Evolutionary conservation across 2,888 invertebrate genomes (phyloP).

Genomic region (Eupithecia exiguata): DNA sequence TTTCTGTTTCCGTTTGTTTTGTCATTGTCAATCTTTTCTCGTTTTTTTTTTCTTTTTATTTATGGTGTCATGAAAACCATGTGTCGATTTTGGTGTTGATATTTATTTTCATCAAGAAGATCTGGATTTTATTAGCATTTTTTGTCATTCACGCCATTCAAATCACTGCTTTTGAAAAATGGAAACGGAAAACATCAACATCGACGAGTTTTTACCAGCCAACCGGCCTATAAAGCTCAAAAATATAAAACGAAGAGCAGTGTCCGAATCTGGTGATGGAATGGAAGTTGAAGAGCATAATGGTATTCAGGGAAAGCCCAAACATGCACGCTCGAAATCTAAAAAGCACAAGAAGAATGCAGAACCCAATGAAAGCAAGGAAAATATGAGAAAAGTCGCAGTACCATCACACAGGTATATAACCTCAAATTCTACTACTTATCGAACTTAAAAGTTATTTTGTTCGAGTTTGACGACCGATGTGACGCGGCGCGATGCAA

Average conservation of each 20-base stretch:
- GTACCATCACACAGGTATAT: constrained; percentile 93
- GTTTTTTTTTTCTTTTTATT: constrained; percentile 46
- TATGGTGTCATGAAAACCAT: constrained; percentile 51
- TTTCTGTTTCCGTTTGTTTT: not conserved
- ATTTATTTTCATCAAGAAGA: constrained; percentile 37
- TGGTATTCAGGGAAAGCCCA: constrained; percentile 81
- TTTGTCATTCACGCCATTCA: not conserved
- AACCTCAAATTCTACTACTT: constrained; percentile 52
- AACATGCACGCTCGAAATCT: constrained; percentile 68
- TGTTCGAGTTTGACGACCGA: no score
- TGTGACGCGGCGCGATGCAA: no score
- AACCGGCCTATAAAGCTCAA: constrained; percentile 76
- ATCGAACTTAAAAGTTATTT: no score
- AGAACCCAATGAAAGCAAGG: constrained; percentile 82
- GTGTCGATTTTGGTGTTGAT: constrained; percentile 58
- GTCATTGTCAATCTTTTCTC: not conserved
- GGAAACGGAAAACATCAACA: constrained; percentile 80
- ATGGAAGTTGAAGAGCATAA: constrained; percentile 88
- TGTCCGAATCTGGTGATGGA: constrained; percentile 77
- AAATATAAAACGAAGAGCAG: constrained; percentile 81
- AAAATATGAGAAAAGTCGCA: constrained; percentile 88
- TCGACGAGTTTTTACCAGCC: constrained; percentile 80
- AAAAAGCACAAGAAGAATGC: constrained; percentile 70
- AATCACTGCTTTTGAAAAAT: constrained; percentile 52
- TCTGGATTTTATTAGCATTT: constrained; percentile 7